Conservation (phyloP, 2,888 invertebrate genomes). For the Chelonus formosanus region DNA sequence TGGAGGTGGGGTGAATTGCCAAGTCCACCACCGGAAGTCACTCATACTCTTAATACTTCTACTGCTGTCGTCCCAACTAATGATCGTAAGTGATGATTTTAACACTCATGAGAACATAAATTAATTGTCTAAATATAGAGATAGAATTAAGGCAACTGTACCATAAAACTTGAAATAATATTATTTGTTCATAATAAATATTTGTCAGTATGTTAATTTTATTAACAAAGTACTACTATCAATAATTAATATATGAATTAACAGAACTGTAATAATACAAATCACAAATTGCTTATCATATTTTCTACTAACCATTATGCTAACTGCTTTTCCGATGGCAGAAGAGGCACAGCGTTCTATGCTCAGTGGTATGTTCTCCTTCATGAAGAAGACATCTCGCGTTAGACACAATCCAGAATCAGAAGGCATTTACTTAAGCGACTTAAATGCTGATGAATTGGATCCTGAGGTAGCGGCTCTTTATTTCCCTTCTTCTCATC, state of each 20-base stretch:
- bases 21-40: slow-evolving; percentile 62
- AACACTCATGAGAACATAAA: not conserved
- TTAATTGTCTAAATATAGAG: no score
- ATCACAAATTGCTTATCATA: slow-evolving; percentile 24
- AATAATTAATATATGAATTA: not conserved
- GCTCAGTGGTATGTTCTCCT: slow-evolving; percentile 91
- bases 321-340: slow-evolving; percentile 48
- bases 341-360: slow-evolving; percentile 74
- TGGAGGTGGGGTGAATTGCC: slow-evolving; percentile 95
- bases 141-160: not conserved
- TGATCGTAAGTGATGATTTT: slow-evolving; percentile 52
- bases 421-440: slow-evolving; percentile 91
- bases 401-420: slow-evolving; percentile 71
- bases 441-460: slow-evolving; percentile 86
- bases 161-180: not conserved
- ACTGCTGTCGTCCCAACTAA: slow-evolving; percentile 47
- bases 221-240: not conserved
- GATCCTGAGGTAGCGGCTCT: slow-evolving; percentile 92
- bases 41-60: slow-evolving; percentile 49
- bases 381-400: slow-evolving; percentile 80
- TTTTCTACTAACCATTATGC: slow-evolving; percentile 48
- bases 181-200: no score
- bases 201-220: no score
- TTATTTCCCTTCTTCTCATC: slow-evolving; percentile 78
- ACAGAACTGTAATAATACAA: slow-evolving; percentile 13